These are phyloP conservation scores for Ispidina lecontei DNA, from an alignment of 2,797 vertebrate genomes.

Conservation along the genomic window DNA sequence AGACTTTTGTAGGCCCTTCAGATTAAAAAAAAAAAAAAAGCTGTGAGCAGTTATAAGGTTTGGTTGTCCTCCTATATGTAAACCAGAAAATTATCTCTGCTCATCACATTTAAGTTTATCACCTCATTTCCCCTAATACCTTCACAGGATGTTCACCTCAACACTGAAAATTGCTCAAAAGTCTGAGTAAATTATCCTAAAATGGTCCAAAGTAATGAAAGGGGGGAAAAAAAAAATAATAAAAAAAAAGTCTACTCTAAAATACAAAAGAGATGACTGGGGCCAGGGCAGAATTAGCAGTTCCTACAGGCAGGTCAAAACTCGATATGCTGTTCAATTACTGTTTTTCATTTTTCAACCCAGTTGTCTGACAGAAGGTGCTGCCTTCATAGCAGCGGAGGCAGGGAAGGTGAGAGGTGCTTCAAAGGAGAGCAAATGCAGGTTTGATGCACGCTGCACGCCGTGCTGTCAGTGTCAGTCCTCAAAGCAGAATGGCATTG, in stretches of 20 bases:
- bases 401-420: not conserved
- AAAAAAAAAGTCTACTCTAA: too few species aligned
- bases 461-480: not conserved
- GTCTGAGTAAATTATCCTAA: not conserved
- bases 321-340: not conserved
- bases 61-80: not conserved
- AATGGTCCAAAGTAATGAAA: not conserved
- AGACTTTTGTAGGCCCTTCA: not conserved
- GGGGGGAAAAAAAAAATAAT: fast-evolving
- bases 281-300: not conserved
- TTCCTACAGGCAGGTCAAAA: not conserved
- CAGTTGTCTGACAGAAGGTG: fast-evolving
- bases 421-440: not conserved
- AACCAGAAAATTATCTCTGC: not conserved
- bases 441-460: not conserved
- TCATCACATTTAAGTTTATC: not conserved
- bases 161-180: not conserved
- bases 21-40: not conserved
- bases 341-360: not conserved
- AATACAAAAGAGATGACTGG: not conserved
- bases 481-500: fast-evolving
- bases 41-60: not conserved
- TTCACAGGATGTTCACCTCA: not conserved
- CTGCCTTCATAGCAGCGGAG: not conserved
- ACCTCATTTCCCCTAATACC: not conserved